A percentile compares a stretch with the other conserved stretches of the same genome.
phyloP scores from a whole-genome alignment of 2,888 invertebrate genomes.

The Phytoseiulus persimilis region DNA sequence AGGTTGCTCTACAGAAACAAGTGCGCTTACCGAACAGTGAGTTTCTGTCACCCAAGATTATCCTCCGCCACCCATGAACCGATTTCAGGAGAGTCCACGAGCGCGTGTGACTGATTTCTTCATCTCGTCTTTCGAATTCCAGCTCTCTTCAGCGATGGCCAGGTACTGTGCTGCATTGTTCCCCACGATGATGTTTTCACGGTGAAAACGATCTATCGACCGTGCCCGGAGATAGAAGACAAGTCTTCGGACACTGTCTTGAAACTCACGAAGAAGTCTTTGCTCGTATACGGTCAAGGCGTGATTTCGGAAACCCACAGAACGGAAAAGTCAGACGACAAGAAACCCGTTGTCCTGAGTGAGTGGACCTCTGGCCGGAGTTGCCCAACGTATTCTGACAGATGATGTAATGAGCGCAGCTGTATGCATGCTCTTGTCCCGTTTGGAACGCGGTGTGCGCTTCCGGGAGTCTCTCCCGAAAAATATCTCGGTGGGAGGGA shows the following conservation, averaged over 20 bases:
- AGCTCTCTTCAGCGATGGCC: constrained; percentile 37
- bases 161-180: constrained; percentile 22
- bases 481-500: too few relatives aligned
- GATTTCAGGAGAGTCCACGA: background rate
- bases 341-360: constrained; percentile 20
- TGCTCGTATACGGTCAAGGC: constrained; percentile 40
- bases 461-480: too few relatives aligned
- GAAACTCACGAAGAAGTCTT: constrained; percentile 41
- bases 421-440: too few relatives aligned
- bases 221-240: background rate
- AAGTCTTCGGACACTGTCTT: constrained; percentile 39
- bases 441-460: too few relatives aligned
- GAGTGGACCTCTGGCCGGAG: background rate
- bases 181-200: constrained; percentile 15
- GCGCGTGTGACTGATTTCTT: background rate
- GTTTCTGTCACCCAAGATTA: background rate
- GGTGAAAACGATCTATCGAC: constrained; percentile 28
- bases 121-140: too few relatives aligned
- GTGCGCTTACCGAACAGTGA: background rate
- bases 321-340: constrained; percentile 8
- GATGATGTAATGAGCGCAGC: too few relatives aligned
- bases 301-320: constrained; percentile 33
- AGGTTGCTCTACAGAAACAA: background rate
- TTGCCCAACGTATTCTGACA: too few relatives aligned
- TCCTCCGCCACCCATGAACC: constrained; percentile 46